A percentile compares a stretch with the other conserved stretches of the same genome.
These are phyloP conservation scores for Cryptus viduatorius DNA, from an alignment of 2,888 invertebrate species.

Conservation along the genomic window DNA sequence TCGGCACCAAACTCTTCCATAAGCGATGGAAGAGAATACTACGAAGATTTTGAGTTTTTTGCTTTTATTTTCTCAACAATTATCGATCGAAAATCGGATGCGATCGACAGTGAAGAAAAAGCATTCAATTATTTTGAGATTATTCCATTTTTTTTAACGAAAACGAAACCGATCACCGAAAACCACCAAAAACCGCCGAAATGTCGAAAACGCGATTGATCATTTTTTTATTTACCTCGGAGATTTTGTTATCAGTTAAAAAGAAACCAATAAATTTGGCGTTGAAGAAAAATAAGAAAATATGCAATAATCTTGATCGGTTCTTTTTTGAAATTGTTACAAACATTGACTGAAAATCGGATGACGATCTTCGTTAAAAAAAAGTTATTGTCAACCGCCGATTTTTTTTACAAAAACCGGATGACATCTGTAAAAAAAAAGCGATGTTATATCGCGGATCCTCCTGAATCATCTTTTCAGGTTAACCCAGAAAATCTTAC, in stretches of 20 bases:
- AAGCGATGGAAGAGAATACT: constrained; percentile 27
- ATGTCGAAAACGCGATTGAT: too few species aligned
- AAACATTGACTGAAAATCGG: neutral
- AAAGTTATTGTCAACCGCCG: too few species aligned
- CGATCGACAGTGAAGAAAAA: neutral
- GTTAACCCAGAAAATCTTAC: neutral
- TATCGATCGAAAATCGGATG: neutral
- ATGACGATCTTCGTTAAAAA: too few species aligned
- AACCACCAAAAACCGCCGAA: too few species aligned
- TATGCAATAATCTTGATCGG: neutral
- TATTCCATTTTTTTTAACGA: too few species aligned
- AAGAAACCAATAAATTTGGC: neutral
- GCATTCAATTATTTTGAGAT: too few species aligned
- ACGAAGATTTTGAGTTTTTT: neutral
- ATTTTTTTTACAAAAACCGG: neutral
- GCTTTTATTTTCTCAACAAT: neutral
- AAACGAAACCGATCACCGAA: too few species aligned
- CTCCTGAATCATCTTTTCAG: neutral
- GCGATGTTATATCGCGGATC: neutral
- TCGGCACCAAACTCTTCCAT: constrained; percentile 30
- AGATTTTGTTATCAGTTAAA: neutral
- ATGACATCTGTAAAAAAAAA: too few species aligned
- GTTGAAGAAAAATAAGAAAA: neutral
- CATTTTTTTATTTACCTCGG: neutral
- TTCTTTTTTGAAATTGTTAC: too few species aligned